phyloP scores from a whole-genome alignment of 2,113 vertebrate genomes.

The Pheucticus melanocephalus region DNA sequence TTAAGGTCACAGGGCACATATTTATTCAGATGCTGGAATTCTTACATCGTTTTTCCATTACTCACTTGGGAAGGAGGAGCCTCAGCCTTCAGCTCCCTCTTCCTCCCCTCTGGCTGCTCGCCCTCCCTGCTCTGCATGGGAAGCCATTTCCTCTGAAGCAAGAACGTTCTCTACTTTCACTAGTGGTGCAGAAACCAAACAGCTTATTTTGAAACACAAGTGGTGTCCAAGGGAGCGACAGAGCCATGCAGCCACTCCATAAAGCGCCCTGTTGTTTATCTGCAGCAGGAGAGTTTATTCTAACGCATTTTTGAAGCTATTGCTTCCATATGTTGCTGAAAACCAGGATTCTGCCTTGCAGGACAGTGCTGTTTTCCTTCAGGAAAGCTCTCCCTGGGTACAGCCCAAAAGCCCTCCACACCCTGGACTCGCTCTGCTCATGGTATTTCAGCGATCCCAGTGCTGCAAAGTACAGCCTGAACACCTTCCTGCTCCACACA shows the following conservation, averaged over 20 bases:
- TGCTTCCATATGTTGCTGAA: not conserved
- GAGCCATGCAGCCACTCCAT: not conserved
- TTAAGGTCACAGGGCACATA: constrained; percentile 81
- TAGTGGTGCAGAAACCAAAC: not conserved
- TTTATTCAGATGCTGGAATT: constrained; percentile 82
- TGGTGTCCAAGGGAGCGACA: not conserved
- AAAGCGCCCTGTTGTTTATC: not conserved
- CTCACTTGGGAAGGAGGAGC: constrained; percentile 73
- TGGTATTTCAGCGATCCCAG: rapidly evolving
- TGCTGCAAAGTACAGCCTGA: not conserved
- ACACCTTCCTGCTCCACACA: not conserved
- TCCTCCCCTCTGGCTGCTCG: constrained; percentile 14
- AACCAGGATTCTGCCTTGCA: not conserved
- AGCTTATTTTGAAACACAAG: not conserved
- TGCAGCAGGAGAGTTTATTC: not conserved
- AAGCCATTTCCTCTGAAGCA: not conserved
- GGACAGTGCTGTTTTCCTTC: not conserved
- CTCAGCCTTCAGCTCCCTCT: constrained; percentile 28
- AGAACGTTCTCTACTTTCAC: not conserved
- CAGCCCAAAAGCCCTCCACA: not conserved
- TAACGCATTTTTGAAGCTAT: rapidly evolving
- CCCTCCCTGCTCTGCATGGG: not conserved
- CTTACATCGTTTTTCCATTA: constrained; percentile 88
- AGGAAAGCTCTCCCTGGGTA: not conserved
- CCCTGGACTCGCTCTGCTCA: not conserved